These are phyloP conservation scores for Rhizoglyphus robini DNA, from an alignment of 1,140 invertebrate genomes.

Conservation along the genomic window DNA sequence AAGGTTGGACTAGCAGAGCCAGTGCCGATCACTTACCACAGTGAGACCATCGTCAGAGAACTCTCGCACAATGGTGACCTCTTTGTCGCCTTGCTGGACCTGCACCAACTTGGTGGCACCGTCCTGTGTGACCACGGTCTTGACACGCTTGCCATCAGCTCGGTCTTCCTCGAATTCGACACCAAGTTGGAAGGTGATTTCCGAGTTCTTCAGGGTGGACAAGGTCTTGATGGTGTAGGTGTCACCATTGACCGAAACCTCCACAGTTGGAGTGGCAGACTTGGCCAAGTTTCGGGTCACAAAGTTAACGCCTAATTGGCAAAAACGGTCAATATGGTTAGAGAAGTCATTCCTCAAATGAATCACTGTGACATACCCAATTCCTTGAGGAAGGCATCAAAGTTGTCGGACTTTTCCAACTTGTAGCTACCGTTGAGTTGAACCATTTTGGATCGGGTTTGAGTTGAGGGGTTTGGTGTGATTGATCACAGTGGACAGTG, in stretches of 20 bases:
- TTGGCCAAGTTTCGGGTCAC: conserved; percentile 18
- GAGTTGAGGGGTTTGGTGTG: no score
- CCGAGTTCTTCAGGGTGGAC: conserved; percentile 67
- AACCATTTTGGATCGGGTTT: background rate
- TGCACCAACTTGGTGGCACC: conserved; percentile 36
- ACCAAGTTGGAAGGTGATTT: conserved; percentile 59
- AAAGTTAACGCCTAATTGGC: conserved; percentile 7
- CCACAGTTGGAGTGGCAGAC: conserved; percentile 1
- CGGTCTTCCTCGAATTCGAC: conserved; percentile 73
- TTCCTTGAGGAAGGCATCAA: conserved; percentile 17
- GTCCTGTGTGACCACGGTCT: conserved; percentile 31
- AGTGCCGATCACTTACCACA: background rate
- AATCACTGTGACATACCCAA: conserved; percentile 6
- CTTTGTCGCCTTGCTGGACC: background rate
- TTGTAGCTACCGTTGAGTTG: conserved; percentile 7
- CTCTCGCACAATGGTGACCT: conserved; percentile 16
- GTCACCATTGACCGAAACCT: conserved; percentile 18
- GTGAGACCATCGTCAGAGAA: conserved; percentile 15
- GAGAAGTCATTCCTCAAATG: background rate
- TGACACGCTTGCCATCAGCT: conserved; percentile 67
- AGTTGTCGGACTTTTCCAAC: conserved; percentile 15
- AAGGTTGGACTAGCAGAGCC: no score
- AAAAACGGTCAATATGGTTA: background rate
- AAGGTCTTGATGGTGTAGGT: conserved; percentile 54
- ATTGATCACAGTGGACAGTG: no score